Evolutionary conservation across 2,888 invertebrate species (phyloP), one percentile per base, ranked within the genome.

Genomic region (Steinernema carpocapsae): DNA sequence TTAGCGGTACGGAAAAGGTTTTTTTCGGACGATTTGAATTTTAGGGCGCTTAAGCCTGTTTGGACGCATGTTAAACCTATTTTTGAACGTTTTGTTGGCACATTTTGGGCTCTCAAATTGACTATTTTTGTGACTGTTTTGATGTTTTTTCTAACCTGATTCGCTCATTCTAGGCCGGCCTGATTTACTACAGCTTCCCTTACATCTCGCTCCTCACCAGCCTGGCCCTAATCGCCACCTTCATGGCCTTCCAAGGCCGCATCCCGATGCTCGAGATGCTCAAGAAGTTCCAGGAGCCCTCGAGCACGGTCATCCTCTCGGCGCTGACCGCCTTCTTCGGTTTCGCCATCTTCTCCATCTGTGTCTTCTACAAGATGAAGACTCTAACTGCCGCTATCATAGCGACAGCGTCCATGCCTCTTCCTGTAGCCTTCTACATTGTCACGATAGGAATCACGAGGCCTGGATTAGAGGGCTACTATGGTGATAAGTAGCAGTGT

Each of bases 141-240:
- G n/a, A n/a, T n/a, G n/a, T n/a, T n/a, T n/a, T n/a, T n/a, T n/a
- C n/a, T n/a, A n/a, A n/a, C n/a, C n/a, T n/a, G n/a, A n/a, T n/a
- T n/a, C n/a, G n/a, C n/a, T n/a, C n/a, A n/a, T n/a, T n/a, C 71
- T 74, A 85, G 85, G 77, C 84, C 24, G 86, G 86, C n/a, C 24
- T 84, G 6, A 46, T 85, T 29, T 85, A 82, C 76, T 77, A 78
- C 71, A 52, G 78, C 24, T 86, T 83, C 74, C 82, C 86, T 1
- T 82, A 81, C 72, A 51, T 85, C 24, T 59, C 80, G 12, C 77
- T 82, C 0, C 51, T 82, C 1, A 76, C 78, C 29, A 74, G 79
- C 12, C 72, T 85, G 7, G 76, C 76, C 26, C 77, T 81, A 17
- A 82, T 82, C 74, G 82, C 81, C n/a, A 71, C 79, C 43, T 84